phyloP scores from a whole-genome alignment of 1,140 invertebrate species.

The Microplitis demolitor region DNA sequence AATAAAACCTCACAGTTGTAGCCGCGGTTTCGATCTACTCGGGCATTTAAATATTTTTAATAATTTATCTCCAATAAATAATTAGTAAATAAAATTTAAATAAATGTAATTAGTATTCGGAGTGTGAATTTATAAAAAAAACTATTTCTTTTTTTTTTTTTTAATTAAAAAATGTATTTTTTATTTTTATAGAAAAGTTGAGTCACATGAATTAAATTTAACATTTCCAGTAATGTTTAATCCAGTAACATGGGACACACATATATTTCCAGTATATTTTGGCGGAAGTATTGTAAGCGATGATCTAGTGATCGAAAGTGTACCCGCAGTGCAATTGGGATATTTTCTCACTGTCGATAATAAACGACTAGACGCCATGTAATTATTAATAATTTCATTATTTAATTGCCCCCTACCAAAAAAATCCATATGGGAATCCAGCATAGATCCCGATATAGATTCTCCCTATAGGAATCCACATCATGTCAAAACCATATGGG shows the following conservation, averaged over 20 bases:
- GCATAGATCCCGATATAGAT: too few relatives aligned
- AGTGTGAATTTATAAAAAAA: neutral
- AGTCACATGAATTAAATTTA: slow-evolving; percentile 71
- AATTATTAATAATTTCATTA: slow-evolving; percentile 27
- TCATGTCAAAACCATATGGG: slow-evolving; percentile 78
- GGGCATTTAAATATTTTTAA: too few relatives aligned
- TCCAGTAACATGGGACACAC: slow-evolving; percentile 81
- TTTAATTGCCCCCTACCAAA: neutral
- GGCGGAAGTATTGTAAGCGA: slow-evolving; percentile 78
- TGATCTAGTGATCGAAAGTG: slow-evolving; percentile 72
- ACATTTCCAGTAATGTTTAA: slow-evolving; percentile 89
- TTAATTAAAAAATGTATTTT: neutral
- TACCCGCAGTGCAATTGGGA: slow-evolving; percentile 82
- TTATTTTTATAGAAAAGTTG: slow-evolving; percentile 64
- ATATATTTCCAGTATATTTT: slow-evolving; percentile 85
- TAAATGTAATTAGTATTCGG: too few relatives aligned
- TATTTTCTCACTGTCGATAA: slow-evolving; percentile 85
- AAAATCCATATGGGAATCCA: too few relatives aligned
- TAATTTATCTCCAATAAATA: too few relatives aligned
- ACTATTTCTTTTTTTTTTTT: neutral
- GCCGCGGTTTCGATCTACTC: too few relatives aligned
- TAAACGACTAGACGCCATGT: slow-evolving; percentile 78
- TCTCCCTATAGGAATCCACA: slow-evolving; percentile 3
- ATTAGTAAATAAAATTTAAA: too few relatives aligned
- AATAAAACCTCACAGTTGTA: too few relatives aligned